Conservation (phyloP, 1,140 invertebrate species). For the Acromyrmex heyeri region DNA sequence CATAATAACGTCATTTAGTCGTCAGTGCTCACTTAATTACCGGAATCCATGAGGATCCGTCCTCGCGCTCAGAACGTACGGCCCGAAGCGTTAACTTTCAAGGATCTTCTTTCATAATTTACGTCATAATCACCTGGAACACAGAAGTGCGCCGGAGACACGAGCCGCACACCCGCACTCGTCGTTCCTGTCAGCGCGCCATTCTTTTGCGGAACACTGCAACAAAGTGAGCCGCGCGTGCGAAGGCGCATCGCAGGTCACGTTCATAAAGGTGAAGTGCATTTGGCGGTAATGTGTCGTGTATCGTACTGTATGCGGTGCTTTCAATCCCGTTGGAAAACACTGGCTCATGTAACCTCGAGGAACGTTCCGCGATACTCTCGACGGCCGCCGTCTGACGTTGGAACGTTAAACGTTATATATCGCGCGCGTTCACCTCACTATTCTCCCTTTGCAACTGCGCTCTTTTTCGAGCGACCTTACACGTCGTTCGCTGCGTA, state of each 20-base stretch:
- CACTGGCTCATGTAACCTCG: constrained; percentile 62
- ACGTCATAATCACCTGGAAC: constrained; percentile 83
- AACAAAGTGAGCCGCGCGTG: constrained; percentile 47
- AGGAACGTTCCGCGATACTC: constrained; percentile 52
- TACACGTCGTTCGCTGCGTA: constrained; percentile 43
- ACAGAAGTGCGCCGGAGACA: constrained; percentile 67
- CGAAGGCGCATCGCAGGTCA: constrained; percentile 64
- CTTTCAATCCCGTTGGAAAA: constrained; percentile 75
- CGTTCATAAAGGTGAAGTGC: constrained; percentile 69
- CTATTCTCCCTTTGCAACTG: constrained; percentile 66
- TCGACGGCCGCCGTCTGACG: constrained; percentile 61
- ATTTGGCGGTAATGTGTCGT: constrained; percentile 81
- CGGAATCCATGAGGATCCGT: constrained; percentile 63
- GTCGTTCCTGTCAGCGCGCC: constrained; percentile 31
- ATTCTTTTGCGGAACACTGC: constrained; percentile 72
- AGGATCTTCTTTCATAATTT: constrained; percentile 82
- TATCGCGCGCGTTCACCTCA: constrained; percentile 73
- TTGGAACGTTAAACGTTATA: constrained; percentile 74
- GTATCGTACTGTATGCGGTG: constrained; percentile 72
- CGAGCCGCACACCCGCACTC: constrained; percentile 31
- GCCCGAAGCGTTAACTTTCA: constrained; percentile 69
- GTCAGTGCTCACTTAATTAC: constrained; percentile 69
- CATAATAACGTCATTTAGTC: constrained; percentile 70
- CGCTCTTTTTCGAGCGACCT: constrained; percentile 5
- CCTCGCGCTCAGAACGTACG: constrained; percentile 68